These are phyloP conservation scores for Cariama cristata DNA, from an alignment of 2,113 vertebrate species.

Conservation along the genomic window DNA sequence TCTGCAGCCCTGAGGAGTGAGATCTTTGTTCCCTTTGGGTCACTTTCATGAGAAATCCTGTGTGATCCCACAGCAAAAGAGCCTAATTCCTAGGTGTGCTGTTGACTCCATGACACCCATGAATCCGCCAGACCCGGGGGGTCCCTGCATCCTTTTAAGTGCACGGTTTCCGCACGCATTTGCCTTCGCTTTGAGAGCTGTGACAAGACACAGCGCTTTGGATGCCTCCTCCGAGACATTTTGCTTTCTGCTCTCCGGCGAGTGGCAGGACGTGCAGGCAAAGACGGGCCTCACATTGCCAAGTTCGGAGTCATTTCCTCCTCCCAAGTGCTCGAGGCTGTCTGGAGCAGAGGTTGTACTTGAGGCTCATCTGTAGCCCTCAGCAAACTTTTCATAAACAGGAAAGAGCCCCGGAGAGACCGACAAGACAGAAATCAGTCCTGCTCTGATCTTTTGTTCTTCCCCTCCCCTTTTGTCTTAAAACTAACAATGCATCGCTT, in stretches of 20 bases:
- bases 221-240: accelerated
- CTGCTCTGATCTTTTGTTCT: constrained; percentile 26
- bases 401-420: background rate
- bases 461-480: background rate
- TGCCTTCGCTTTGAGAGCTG: background rate
- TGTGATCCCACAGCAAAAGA: background rate
- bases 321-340: background rate
- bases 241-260: background rate
- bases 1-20: background rate
- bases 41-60: background rate
- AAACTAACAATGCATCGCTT: background rate
- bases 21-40: background rate
- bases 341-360: constrained; percentile 25
- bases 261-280: background rate
- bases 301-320: background rate
- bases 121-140: accelerated
- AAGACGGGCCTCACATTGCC: accelerated
- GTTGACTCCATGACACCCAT: background rate
- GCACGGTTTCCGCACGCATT: background rate
- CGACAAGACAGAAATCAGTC: background rate
- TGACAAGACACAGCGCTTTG: background rate
- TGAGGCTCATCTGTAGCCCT: background rate
- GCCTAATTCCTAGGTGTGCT: background rate
- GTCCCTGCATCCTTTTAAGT: background rate
- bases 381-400: constrained; percentile 35